These are phyloP conservation scores for Nesogale talazaci DNA, from an alignment of 2,113 vertebrate species.

Conservation along the genomic window DNA sequence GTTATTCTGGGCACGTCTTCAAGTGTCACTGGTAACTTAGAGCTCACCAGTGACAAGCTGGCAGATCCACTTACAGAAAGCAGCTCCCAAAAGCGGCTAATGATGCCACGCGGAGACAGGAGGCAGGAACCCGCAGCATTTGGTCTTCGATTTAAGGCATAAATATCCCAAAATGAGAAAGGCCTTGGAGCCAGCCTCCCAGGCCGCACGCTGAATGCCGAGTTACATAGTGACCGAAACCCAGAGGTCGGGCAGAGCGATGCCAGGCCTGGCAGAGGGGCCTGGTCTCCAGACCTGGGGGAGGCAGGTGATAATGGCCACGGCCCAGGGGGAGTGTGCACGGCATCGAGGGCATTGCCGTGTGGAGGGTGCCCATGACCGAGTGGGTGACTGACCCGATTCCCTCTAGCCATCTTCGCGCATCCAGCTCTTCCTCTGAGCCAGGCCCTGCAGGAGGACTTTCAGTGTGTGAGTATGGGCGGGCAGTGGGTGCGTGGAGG, in stretches of 20 bases:
- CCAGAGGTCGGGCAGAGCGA: neutral
- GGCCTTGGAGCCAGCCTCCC: conserved; percentile 54
- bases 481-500: neutral
- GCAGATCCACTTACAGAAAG: conserved; percentile 55
- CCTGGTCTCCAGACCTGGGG: no score
- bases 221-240: conserved; percentile 25
- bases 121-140: conserved; percentile 22
- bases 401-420: neutral
- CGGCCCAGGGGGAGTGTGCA: fast-evolving
- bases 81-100: conserved; percentile 62
- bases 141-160: conserved; percentile 51
- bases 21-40: conserved; percentile 61
- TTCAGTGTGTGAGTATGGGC: neutral
- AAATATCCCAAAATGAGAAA: conserved; percentile 61
- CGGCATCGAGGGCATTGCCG: neutral
- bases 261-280: neutral
- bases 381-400: neutral
- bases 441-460: neutral
- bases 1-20: conserved; percentile 73
- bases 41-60: conserved; percentile 62
- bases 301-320: neutral
- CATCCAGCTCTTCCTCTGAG: neutral
- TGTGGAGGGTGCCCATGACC: fast-evolving
- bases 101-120: neutral
- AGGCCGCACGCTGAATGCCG: neutral